These are phyloP conservation scores for Centroberyx gerrardi DNA, from an alignment of 2,797 vertebrate genomes.

Conservation along the genomic window DNA sequence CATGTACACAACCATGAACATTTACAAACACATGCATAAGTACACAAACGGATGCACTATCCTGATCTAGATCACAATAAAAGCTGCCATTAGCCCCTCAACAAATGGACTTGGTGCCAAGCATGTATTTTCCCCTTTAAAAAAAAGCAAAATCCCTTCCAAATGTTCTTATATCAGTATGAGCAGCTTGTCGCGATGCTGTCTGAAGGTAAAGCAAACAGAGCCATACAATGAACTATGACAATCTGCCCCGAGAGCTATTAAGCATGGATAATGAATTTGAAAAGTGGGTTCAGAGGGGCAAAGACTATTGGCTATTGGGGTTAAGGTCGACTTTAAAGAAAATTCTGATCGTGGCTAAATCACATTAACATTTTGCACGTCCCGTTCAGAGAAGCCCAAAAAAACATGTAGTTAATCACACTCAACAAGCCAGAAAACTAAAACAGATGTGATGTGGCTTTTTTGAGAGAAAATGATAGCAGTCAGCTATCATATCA, in stretches of 20 bases:
- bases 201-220: conserved; percentile 39
- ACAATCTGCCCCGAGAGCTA: conserved; percentile 8
- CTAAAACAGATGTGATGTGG: conserved; percentile 24
- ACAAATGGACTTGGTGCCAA: conserved; percentile 39
- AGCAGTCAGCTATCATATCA: not conserved
- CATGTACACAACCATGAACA: conserved; percentile 10
- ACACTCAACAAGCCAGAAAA: conserved; percentile 39
- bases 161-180: conserved; percentile 45
- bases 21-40: conserved; percentile 58
- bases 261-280: conserved; percentile 41
- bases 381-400: conserved; percentile 23
- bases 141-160: conserved; percentile 35
- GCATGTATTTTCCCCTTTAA: conserved; percentile 40
- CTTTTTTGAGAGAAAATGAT: not conserved
- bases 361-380: conserved; percentile 31
- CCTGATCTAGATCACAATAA: conserved; percentile 48
- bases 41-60: conserved; percentile 41
- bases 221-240: conserved; percentile 29
- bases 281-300: conserved; percentile 12
- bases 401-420: conserved; percentile 37
- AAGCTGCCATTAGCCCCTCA: conserved; percentile 59
- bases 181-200: conserved; percentile 47
- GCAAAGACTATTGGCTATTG: not conserved
- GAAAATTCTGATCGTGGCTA: conserved; percentile 25
- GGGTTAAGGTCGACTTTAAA: conserved; percentile 21